A percentile compares a stretch with the other conserved stretches of the same genome.
These are phyloP conservation scores for Ondatra zibethicus DNA, from an alignment of 2,113 vertebrate species.

Conservation along the genomic window DNA sequence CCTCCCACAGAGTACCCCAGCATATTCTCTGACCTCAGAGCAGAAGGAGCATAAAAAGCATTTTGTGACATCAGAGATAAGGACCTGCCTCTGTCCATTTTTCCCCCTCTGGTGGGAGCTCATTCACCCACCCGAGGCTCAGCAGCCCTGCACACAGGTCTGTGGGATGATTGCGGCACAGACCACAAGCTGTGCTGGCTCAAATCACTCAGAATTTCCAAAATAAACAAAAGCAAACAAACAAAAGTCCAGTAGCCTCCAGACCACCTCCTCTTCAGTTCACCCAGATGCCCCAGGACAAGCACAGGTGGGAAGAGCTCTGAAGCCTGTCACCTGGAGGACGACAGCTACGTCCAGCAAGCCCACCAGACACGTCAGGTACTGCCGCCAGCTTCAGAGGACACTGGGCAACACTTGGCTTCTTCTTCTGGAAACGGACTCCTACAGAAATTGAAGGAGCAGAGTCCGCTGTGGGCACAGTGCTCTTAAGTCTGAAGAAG, in stretches of 20 bases:
- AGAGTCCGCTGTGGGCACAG: not conserved
- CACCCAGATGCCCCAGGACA: not conserved
- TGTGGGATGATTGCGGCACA: not conserved
- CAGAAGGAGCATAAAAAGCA: not conserved
- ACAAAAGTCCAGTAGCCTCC: not conserved
- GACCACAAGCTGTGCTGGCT: not conserved
- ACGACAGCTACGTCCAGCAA: not conserved
- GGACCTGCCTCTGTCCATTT: not conserved
- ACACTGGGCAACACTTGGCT: not conserved
- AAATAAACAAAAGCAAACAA: not conserved
- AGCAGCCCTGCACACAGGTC: rapidly evolving
- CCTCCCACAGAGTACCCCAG: not conserved
- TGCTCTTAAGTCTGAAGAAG: not conserved
- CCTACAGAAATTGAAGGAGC: not conserved
- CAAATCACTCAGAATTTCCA: not conserved
- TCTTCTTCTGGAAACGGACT: not conserved
- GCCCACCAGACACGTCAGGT: not conserved
- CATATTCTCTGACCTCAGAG: not conserved
- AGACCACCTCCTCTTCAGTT: too few relatives aligned
- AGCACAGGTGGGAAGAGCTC: not conserved
- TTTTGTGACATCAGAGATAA: not conserved
- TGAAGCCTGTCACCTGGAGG: rapidly evolving
- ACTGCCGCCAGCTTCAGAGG: too few relatives aligned
- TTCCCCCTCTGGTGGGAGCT: not conserved
- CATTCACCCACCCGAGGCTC: rapidly evolving